Percentiles rank a stretch among this genome's conserved stretches.
Evolutionary conservation across 2,888 invertebrate genomes (phyloP).

Genomic region (Hyposoter dolosus): DNA sequence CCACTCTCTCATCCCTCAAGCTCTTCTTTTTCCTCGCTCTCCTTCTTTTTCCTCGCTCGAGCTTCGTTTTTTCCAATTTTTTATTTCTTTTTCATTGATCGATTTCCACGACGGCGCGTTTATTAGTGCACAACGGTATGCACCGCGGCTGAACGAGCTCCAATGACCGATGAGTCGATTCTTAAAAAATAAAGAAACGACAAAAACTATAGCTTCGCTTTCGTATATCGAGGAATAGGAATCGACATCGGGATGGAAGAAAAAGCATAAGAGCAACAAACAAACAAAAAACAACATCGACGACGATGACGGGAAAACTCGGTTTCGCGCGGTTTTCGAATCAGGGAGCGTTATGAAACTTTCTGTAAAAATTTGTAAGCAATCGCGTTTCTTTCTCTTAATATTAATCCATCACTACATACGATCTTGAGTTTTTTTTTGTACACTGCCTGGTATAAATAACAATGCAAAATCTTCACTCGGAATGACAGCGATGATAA

Average conservation of each 20-base stretch:
- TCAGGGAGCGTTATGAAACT: conserved; percentile 44
- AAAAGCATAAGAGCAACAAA: not conserved
- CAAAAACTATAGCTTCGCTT: not conserved
- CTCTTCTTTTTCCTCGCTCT: conserved; percentile 28
- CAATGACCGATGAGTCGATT: conserved; percentile 71
- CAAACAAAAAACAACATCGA: not conserved
- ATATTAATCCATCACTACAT: not conserved
- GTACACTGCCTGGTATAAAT: not conserved
- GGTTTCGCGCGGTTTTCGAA: not conserved
- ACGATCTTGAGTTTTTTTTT: not conserved
- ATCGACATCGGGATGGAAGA: not conserved
- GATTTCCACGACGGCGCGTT: conserved; percentile 67
- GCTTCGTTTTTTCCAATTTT: not conserved
- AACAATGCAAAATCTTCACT: no score
- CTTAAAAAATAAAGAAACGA: conserved; percentile 52
- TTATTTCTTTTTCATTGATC: conserved; percentile 47
- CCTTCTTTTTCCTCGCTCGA: not conserved
- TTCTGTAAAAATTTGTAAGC: not conserved
- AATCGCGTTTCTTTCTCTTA: conserved; percentile 11
- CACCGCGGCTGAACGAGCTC: conserved; percentile 65
- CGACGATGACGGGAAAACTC: conserved; percentile 25
- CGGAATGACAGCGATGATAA: no score
- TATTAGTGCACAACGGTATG: conserved; percentile 68
- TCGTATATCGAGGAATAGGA: not conserved
- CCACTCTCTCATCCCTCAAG: conserved; percentile 39